Base-by-base conservation (phyloP, 30 jellyfish, hydroid and myxozoan genomes). In the Calvadosia cruxmelitensis region DNA sequence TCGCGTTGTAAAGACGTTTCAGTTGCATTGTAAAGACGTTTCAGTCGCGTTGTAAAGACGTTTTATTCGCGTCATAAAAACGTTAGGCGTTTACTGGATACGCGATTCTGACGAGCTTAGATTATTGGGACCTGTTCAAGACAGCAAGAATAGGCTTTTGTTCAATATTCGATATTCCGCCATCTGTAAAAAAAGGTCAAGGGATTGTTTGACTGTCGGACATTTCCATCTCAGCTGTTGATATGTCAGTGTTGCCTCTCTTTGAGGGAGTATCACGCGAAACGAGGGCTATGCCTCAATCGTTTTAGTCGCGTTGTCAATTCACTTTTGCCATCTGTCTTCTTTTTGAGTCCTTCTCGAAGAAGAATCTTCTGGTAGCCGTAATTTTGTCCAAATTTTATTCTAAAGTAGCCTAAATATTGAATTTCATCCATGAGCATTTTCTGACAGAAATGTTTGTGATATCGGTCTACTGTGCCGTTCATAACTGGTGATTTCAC, bases 391-490 rank as follows among this genome's bases (percentile, higher is more conserved):
- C 97, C 86, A 64, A 80, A 73, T 76, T 88, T 88, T 67, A 62
- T 67, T n/a, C 94, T 70, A 81, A 88, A 88, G 52, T 88, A 88
- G 13, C 67, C 52, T 63, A 88, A 50, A 42, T 88, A 88, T 33
- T 81, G 85, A 0, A 81, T 80, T 72, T 88, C 97, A 26, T 29
- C 73, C 90, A 71, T 88, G 78, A 80, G 73, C 72, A 88, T 71
- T 67, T 88, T 88, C 64, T 73, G 65, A 65, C 97, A 88, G 15
- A 61, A 75, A 33, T 78, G 75, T 35, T 94, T 51, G 52, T 88
- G 94, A 51, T 50, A 88, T 31, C 93, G 90, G 33, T 74, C 94
- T 30, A 88, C 93, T 5, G 51, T 82, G 31, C 64, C 71, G 52
- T 86, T 86, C 93, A 88, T 63, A 27, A 73, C 87, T 1, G 66